Conservation (phyloP, 2,888 invertebrate species). For the Meloe dianella region DNA sequence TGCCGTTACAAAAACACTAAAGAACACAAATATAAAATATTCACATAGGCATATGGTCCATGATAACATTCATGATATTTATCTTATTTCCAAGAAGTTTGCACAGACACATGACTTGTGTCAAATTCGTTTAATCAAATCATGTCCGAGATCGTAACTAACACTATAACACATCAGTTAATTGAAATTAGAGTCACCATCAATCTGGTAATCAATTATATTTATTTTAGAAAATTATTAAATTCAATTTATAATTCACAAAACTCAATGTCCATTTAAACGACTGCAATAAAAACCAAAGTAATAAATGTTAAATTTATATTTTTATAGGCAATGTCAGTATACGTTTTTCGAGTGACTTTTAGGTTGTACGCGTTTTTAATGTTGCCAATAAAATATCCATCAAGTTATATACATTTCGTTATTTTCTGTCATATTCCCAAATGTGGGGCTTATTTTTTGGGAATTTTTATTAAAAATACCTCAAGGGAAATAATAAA, state of each 20-base stretch:
- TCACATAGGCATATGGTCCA: conserved; percentile 3
- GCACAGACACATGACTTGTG: neutral
- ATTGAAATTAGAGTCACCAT: neutral
- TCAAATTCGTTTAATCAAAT: neutral
- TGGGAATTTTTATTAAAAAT: neutral
- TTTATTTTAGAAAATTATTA: neutral
- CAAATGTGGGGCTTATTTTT: neutral
- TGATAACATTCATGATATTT: neutral
- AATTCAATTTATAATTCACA: neutral
- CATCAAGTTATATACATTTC: neutral
- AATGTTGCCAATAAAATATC: conserved; percentile 4
- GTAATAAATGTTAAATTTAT: conserved; percentile 8
- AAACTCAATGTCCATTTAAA: neutral
- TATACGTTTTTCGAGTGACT: neutral
- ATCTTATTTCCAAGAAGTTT: neutral
- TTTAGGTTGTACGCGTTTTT: neutral
- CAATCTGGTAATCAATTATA: neutral
- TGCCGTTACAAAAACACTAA: neutral
- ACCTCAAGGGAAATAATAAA: neutral
- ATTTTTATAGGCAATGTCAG: neutral
- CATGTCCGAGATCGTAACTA: neutral
- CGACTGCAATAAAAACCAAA: neutral
- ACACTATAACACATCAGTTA: too few relatives aligned
- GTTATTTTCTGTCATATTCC: neutral
- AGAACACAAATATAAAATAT: conserved; percentile 12